Percentiles rank a stretch among this genome's conserved stretches.
These are phyloP conservation scores for Lathamus discolor DNA, from an alignment of 2,113 vertebrate species.

Conservation along the genomic window DNA sequence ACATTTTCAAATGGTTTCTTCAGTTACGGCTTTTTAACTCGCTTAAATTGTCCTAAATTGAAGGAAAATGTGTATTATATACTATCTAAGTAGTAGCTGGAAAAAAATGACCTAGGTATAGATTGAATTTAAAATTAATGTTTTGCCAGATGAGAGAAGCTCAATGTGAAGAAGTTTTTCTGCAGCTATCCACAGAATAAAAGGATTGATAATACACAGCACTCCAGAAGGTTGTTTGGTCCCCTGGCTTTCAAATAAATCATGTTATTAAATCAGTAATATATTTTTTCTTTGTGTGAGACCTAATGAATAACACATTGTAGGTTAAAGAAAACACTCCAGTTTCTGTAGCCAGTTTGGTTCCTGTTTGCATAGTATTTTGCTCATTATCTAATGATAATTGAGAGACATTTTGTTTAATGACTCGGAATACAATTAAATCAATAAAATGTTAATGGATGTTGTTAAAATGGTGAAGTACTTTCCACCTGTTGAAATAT, in stretches of 20 bases:
- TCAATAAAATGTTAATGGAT: slow-evolving; percentile 20
- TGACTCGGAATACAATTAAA: slow-evolving; percentile 33
- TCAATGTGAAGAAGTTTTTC: background rate
- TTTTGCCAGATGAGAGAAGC: background rate
- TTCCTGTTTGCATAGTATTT: background rate
- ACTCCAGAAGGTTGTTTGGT: background rate
- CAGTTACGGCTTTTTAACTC: background rate
- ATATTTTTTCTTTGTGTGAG: background rate
- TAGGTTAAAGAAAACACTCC: background rate
- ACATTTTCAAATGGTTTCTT: background rate
- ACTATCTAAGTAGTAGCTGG: background rate
- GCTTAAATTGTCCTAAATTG: background rate
- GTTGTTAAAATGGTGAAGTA: background rate
- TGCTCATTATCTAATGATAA: slow-evolving; percentile 26
- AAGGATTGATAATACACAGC: background rate
- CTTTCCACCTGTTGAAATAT: background rate
- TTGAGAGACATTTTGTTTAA: slow-evolving; percentile 17
- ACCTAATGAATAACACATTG: background rate
- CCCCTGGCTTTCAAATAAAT: slow-evolving; percentile 3
- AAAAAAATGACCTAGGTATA: background rate
- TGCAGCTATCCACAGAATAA: background rate
- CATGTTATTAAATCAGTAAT: background rate
- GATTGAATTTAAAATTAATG: background rate
- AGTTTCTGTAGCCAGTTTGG: background rate
- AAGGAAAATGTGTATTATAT: background rate